Conservation (phyloP, 2,888 invertebrate species). For the Pyrrhia umbra region DNA sequence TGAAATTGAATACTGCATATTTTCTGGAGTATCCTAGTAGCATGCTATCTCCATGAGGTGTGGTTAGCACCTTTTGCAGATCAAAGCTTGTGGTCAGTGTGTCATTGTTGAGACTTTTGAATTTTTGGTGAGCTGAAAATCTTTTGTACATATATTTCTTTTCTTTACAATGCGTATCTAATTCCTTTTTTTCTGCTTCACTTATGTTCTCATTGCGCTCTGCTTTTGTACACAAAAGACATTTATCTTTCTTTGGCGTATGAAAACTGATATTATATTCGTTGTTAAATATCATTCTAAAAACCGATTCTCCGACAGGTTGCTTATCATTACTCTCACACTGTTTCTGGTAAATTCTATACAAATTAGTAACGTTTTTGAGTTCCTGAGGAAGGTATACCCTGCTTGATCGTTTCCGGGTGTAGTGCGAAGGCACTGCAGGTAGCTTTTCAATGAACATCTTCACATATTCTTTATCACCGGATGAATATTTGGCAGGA, state of each 20-base stretch:
- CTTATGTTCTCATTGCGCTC: not conserved
- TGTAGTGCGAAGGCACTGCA: not conserved
- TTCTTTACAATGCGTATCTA: constrained; percentile 1
- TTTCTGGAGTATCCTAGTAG: constrained; percentile 28
- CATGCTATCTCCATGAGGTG: constrained; percentile 34
- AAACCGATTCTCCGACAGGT: constrained; percentile 1
- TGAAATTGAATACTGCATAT: constrained; percentile 30
- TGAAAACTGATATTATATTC: constrained; percentile 9
- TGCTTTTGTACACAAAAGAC: not conserved
- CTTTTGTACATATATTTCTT: constrained; percentile 13
- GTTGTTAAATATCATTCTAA: constrained; percentile 2
- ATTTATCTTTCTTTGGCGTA: constrained; percentile 8
- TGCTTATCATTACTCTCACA: not conserved
- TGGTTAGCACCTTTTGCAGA: constrained; percentile 27
- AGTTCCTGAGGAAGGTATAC: not conserved
- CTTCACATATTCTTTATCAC: not conserved
- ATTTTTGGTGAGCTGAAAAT: constrained; percentile 14
- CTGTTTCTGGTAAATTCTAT: too few species aligned
- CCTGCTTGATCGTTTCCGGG: not conserved
- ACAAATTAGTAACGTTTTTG: not conserved
- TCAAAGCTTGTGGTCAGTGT: constrained; percentile 6
- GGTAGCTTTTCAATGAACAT: not conserved
- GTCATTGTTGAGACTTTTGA: not conserved
- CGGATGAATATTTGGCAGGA: not conserved
- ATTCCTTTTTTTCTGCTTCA: constrained; percentile 4